These are phyloP conservation scores for Papilio gigon DNA, from an alignment of 2,888 invertebrate genomes.

Conservation along the genomic window DNA sequence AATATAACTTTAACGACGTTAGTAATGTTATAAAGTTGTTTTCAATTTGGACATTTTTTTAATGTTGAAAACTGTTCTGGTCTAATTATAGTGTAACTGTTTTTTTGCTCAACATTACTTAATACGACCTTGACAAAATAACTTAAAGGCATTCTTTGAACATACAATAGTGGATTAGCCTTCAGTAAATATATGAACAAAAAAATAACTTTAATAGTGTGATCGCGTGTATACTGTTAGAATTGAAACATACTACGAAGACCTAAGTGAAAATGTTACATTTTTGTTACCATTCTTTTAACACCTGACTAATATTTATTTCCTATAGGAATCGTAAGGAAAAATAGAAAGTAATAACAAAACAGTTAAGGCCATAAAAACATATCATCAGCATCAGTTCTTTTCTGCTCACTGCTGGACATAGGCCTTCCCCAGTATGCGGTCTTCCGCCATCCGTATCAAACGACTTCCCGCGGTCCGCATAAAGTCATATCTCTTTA, in stretches of 20 bases:
- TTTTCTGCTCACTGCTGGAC: no score
- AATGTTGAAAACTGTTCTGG: constrained; percentile 16
- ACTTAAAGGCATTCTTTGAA: constrained; percentile 4
- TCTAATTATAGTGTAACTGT: constrained; percentile 10
- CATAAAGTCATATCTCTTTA: background rate
- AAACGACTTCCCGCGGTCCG: no score
- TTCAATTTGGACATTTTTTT: constrained; percentile 1
- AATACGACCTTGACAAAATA: constrained; percentile 12
- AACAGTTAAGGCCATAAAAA: background rate
- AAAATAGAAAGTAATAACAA: background rate
- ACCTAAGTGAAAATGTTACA: background rate
- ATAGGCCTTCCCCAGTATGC: no score
- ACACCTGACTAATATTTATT: background rate
- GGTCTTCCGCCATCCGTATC: no score
- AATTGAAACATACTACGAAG: background rate
- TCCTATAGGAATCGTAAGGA: background rate
- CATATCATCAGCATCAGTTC: no score
- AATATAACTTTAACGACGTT: background rate
- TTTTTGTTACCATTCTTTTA: no score
- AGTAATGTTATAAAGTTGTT: constrained; percentile 5
- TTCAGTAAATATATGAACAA: background rate
- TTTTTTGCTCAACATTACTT: background rate
- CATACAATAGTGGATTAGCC: background rate
- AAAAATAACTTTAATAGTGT: background rate
- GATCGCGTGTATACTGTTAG: background rate